Evolutionary conservation across 2,888 invertebrate genomes (phyloP).

Genomic region (Nephrocerus scutellatus): DNA sequence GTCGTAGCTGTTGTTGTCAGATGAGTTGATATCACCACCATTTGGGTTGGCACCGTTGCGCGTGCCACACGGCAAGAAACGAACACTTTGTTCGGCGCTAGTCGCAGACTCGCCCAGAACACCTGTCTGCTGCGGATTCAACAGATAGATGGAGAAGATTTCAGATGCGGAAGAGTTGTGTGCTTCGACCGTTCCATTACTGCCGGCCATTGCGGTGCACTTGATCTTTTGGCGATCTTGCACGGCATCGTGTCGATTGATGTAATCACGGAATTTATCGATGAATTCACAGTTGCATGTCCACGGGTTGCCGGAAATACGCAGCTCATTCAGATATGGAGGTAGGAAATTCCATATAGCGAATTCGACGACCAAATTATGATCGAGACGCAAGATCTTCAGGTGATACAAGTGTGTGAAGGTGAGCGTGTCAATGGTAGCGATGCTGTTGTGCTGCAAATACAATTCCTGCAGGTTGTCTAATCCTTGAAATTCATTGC

Average conservation of each 20-base stretch:
- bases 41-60: conserved; percentile 26
- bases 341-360: conserved; percentile 69
- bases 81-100: conserved; percentile 18
- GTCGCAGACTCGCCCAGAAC: too few relatives aligned
- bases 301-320: conserved; percentile 76
- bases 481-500: conserved; percentile 76
- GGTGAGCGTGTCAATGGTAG: conserved; percentile 75
- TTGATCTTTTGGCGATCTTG: conserved; percentile 68
- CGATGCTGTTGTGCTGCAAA: conserved; percentile 77
- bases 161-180: conserved; percentile 23
- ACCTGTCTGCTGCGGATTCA: conserved; percentile 33
- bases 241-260: conserved; percentile 66
- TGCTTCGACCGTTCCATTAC: conserved; percentile 28
- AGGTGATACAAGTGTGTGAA: conserved; percentile 75
- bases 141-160: conserved; percentile 32
- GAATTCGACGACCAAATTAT: conserved; percentile 72
- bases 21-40: conserved; percentile 18
- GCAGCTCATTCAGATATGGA: conserved; percentile 59
- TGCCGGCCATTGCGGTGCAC: conserved; percentile 54
- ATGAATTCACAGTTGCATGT: conserved; percentile 81
- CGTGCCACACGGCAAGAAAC: conserved; percentile 20
- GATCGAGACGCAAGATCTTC: conserved; percentile 76
- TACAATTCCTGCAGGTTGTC: conserved; percentile 79
- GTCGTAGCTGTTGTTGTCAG: conserved; percentile 9
- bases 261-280: conserved; percentile 71